phyloP scores from a whole-genome alignment of 2,888 invertebrate species.

The Andrena haemorrhoa region DNA sequence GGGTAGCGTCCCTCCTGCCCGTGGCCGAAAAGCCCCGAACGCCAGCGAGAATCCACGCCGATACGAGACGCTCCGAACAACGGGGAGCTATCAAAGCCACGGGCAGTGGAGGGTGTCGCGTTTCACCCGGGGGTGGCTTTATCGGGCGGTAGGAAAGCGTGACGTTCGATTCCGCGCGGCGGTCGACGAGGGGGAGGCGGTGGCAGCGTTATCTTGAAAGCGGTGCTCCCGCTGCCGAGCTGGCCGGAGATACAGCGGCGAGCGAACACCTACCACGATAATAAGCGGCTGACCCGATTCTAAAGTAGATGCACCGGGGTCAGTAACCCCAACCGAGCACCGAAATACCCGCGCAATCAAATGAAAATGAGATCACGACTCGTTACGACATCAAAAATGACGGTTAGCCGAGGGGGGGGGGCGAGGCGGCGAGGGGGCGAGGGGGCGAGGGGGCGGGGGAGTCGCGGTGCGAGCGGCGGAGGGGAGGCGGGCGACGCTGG shows the following conservation, averaged over 20 bases:
- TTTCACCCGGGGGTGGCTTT: conserved; percentile 58
- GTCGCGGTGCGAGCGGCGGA: conserved; percentile 32
- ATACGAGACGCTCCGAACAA: background rate
- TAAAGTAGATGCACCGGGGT: conserved; percentile 84
- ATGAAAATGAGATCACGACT: conserved; percentile 85
- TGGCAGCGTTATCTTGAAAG: conserved; percentile 62
- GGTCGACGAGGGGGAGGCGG: conserved; percentile 14
- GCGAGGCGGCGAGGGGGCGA: too few relatives aligned
- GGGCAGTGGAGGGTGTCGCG: conserved; percentile 34
- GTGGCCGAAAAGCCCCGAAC: background rate
- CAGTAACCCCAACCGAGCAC: conserved; percentile 81
- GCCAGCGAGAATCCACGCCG: background rate
- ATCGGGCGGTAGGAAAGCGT: conserved; percentile 49
- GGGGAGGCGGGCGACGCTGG: conserved; percentile 9
- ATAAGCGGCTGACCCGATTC: conserved; percentile 84
- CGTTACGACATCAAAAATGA: conserved; percentile 85
- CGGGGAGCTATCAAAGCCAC: too few relatives aligned
- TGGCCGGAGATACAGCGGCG: conserved; percentile 66
- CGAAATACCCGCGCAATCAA: conserved; percentile 84
- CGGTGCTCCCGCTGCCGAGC: conserved; percentile 51
- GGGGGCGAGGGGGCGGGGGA: conserved; percentile 37
- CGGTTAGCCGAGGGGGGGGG: conserved; percentile 67
- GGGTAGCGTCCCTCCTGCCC: background rate
- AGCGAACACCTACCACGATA: conserved; percentile 83
- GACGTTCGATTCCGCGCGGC: conserved; percentile 59